Evolutionary conservation across 2,113 vertebrate species (phyloP), one percentile per base, ranked within the genome.

Genomic region (Parus major): DNA sequence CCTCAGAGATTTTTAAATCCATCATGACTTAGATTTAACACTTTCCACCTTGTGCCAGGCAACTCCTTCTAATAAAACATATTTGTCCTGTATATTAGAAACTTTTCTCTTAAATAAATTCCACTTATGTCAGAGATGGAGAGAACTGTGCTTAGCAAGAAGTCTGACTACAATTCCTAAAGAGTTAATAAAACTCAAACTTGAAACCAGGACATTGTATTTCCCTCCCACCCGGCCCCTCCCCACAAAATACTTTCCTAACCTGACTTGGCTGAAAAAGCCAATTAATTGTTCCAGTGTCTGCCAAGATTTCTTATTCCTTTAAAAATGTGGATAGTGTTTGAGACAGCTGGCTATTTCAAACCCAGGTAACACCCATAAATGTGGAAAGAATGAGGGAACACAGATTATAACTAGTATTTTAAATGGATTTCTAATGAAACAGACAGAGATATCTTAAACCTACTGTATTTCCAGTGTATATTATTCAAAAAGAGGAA

Each of bases 231-330:
- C 82, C 46, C 7, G 0, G 24, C 49, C 83, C 55, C 80, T 57
- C 70, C 93, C 64, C 21, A 2, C 72, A 82, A 92, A 93, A 96
- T 94, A 95, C 86, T 98, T 97, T 97, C 96, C 88, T 97, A 97
- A 98, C 94, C 95, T 95, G 91, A 81, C 92, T 97, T 97, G 97
- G 96, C 97, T 96, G 81, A 91, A 98, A 97, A 98, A 97, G 88
- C 94, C 94, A 97, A 98, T 98, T 97, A 98, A 97, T 97, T 96
- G 95, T 97, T 97, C 87, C 96, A 96, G 56, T 93, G 75, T 95
- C 91, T 97, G 97, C 97, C 97, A 97, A 97, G 68, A 93, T 46
- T 91, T 96, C 95, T 94, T 96, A 96, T 87, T 85, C 84, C 92
- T 93, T 96, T 96, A 95, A 96, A 95, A 94, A 85, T 85, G 93